Conservation (phyloP, 2,113 vertebrate genomes). For the Salvelinus sp. region DNA sequence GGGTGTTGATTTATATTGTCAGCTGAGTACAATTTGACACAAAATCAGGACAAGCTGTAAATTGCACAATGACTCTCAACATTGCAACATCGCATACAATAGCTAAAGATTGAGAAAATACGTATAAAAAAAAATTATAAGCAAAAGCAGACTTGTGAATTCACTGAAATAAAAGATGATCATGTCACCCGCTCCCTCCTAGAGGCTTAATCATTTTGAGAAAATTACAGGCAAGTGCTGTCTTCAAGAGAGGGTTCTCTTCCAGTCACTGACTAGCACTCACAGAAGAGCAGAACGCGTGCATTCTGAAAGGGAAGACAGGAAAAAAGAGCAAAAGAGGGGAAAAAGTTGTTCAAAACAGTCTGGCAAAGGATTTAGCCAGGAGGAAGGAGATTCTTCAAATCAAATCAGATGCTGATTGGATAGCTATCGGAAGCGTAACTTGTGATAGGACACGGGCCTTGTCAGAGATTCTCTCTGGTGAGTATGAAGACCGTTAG, state of each 20-base stretch:
- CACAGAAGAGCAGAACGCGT: conserved; percentile 54
- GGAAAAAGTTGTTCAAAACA: conserved; percentile 45
- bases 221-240: conserved; percentile 71
- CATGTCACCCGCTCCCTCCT: conserved; percentile 12
- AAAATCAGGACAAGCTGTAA: conserved; percentile 14
- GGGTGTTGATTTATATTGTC: not conserved
- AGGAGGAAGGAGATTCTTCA: not conserved
- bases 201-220: conserved; percentile 58
- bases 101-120: conserved; percentile 36
- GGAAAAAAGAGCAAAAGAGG: conserved; percentile 39
- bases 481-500: not conserved
- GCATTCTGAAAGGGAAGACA: conserved; percentile 38
- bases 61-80: conserved; percentile 18
- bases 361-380: conserved; percentile 17
- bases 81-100: conserved; percentile 34
- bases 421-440: too few species aligned
- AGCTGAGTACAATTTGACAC: conserved; percentile 11
- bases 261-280: conserved; percentile 60
- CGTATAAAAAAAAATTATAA: conserved; percentile 7
- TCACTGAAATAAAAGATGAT: conserved; percentile 62
- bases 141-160: conserved; percentile 41
- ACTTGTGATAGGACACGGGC: not conserved
- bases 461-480: not conserved
- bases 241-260: conserved; percentile 54
- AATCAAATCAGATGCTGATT: not conserved